Evolutionary conservation across 2,797 vertebrate genomes (phyloP), one percentile per base, ranked within the genome.

Genomic region (Rhodeus uyekii): DNA sequence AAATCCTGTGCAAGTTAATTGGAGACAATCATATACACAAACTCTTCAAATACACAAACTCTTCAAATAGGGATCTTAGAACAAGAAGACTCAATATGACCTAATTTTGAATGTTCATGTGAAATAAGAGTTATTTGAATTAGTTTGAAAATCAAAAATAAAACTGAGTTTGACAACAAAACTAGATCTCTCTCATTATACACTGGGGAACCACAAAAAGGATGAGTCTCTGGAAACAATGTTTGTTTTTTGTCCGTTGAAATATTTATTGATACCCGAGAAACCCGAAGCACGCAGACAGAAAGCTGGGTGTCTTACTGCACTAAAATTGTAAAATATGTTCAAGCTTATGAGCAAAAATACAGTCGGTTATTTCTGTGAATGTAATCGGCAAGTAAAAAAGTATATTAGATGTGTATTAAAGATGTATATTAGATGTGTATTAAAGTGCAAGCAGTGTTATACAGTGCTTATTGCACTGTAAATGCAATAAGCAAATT

Each of bases 101-200:
- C 50, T 27, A 71, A 32, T 80, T 68, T 60, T 58, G 18, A 71
- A 80, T 32, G 48, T 53, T 69, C 48, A 55, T 8, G 77, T 69
- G 27, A 42, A 69, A 29, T 58, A 44, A 58, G 27, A 58, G 53
- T 79, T 32, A 27, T 69, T 58, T 14, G 48, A 55, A 22, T 67
- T 36, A 32, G 36, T 16, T 42, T 79, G 38, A 69, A 69, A 69
- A 36, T 29, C 16, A 39, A 55, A 50, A 77, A 64, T 48, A 38
- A 19, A n/a, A 29, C 36, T 36, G 29, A 24, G 64, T 36, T 67
- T 78, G 48, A 68, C 36, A 64, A 27, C 60, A 79, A 38, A 44
- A 16, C 10, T 10, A 42, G 24, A 68, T 69, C 38, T 44, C 12
- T 42, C 13, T 58, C 8, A 69, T 24, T 60, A n/a, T 24, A 39